A percentile compares a stretch with the other conserved stretches of the same genome.
Evolutionary conservation across 2,113 vertebrate species (phyloP).

Genomic region (Siphamia tubifer): DNA sequence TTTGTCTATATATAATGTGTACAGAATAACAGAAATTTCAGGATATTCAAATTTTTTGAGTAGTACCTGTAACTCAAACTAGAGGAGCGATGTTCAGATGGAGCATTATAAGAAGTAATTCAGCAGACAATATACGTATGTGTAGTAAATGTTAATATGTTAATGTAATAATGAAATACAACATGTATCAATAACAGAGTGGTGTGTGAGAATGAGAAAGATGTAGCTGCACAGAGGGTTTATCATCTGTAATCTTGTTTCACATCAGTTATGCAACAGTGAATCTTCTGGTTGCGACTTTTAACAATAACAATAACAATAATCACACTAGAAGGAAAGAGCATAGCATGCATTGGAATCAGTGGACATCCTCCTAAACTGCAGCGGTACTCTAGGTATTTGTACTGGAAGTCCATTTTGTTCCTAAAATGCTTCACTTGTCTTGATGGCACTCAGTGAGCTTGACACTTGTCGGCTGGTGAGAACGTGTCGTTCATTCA

Average conservation of each 20-base stretch:
- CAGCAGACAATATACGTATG: not conserved
- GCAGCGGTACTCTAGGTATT: not conserved
- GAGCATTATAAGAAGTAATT: not conserved
- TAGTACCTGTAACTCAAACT: not conserved
- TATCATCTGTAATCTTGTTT: not conserved
- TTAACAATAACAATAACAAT: conserved; percentile 7
- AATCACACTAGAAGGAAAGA: not conserved
- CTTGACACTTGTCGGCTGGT: not conserved
- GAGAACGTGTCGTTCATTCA: not conserved
- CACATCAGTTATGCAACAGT: conserved; percentile 19
- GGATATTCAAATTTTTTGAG: too few species aligned
- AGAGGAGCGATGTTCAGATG: not conserved
- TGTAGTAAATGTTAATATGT: not conserved
- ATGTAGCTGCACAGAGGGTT: not conserved
- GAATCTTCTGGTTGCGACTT: conserved; percentile 7
- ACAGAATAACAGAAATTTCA: too few species aligned
- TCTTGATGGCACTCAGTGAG: not conserved
- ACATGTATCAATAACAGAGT: not conserved
- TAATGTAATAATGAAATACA: not conserved
- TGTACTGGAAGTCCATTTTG: not conserved
- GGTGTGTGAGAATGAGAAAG: not conserved
- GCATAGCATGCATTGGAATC: not conserved
- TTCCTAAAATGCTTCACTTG: not conserved
- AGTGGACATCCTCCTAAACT: not conserved
- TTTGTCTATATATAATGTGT: too few species aligned